Percentiles rank a stretch among this genome's conserved stretches.
These are phyloP conservation scores for Cordylochernes scorpioides DNA, from an alignment of 2,888 invertebrate species.

Conservation along the genomic window DNA sequence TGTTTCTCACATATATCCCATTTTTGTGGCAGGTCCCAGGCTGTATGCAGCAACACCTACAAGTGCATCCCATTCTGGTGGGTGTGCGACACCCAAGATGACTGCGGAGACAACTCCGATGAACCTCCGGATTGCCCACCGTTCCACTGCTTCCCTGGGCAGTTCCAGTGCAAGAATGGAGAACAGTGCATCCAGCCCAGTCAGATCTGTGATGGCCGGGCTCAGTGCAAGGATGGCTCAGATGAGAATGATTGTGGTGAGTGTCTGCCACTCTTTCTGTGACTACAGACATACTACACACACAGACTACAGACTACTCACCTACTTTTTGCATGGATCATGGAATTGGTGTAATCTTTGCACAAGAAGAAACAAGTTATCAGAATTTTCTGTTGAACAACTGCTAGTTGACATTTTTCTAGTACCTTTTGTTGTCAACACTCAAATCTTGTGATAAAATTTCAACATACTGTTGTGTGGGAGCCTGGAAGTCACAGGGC, in stretches of 20 bases:
- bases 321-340: neutral
- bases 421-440: no score
- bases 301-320: no score
- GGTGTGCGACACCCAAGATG: conserved; percentile 29
- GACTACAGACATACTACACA: no score
- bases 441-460: no score
- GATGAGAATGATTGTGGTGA: conserved; percentile 53
- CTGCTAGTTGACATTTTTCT: no score
- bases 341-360: neutral
- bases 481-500: no score
- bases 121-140: conserved; percentile 45
- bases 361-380: no score
- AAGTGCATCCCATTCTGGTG: conserved; percentile 74
- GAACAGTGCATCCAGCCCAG: conserved; percentile 54
- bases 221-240: conserved; percentile 44
- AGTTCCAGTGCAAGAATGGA: conserved; percentile 51
- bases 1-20: no score
- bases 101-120: conserved; percentile 39
- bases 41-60: conserved; percentile 45
- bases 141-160: conserved; percentile 50
- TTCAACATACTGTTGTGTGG: no score
- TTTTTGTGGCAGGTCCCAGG: conserved; percentile 34
- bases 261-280: conserved; percentile 6
- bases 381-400: no score
- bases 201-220: conserved; percentile 46